A percentile compares a stretch with the other conserved stretches of the same genome.
phyloP scores from a whole-genome alignment of 1,140 invertebrate species.

The Pseudachorutes palmiensis region DNA sequence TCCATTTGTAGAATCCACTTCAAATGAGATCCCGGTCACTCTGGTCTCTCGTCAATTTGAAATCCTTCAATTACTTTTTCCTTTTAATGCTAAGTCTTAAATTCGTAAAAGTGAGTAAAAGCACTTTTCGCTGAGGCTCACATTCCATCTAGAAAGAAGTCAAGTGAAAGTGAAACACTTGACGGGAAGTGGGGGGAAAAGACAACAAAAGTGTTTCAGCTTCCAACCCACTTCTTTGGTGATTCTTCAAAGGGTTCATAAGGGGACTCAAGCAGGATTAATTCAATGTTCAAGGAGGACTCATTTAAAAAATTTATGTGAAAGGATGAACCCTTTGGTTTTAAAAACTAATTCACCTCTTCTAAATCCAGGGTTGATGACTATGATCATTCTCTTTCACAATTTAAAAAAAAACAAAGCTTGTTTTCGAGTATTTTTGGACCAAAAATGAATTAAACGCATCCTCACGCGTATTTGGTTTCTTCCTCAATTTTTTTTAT shows the following conservation, averaged over 20 bases:
- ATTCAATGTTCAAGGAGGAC: not conserved
- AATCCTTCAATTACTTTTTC: not conserved
- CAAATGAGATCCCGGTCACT: too few species aligned
- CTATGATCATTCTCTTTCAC: too few species aligned
- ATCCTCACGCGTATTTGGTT: too few species aligned
- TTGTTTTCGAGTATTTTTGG: too few species aligned
- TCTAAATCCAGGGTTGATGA: too few species aligned
- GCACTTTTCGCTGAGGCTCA: not conserved
- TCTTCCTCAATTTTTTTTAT: too few species aligned
- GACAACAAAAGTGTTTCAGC: not conserved
- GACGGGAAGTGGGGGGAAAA: not conserved
- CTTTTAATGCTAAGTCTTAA: not conserved
- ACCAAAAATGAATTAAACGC: too few species aligned
- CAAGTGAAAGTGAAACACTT: not conserved
- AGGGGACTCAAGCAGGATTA: not conserved
- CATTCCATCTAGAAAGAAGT: not conserved
- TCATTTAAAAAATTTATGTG: too few species aligned
- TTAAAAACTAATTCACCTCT: too few species aligned
- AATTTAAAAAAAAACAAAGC: too few species aligned
- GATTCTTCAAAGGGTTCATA: not conserved
- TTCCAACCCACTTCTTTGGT: not conserved
- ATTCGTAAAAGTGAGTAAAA: not conserved
- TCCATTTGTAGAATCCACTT: too few species aligned
- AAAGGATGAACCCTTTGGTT: too few species aligned
- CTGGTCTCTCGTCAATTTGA: not conserved